Evolutionary conservation across 2,797 vertebrate genomes (phyloP).

Genomic region (Buphagus erythrorhynchus): DNA sequence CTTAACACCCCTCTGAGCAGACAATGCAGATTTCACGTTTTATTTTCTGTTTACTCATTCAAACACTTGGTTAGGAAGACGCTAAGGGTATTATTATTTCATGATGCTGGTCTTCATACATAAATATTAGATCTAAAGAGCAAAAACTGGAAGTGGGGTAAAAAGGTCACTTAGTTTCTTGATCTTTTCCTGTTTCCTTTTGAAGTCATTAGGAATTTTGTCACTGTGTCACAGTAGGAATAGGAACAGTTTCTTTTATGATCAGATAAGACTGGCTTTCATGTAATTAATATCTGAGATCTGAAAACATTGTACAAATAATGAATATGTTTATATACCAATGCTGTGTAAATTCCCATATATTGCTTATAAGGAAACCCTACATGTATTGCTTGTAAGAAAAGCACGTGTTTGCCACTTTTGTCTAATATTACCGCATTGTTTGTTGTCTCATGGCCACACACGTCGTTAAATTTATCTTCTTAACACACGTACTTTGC

Average conservation of each 20-base stretch:
- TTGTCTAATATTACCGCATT: background rate
- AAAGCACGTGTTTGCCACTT: background rate
- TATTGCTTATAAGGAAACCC: background rate
- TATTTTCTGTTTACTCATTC: background rate
- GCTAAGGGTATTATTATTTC: background rate
- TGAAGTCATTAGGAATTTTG: background rate
- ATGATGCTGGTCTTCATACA: background rate
- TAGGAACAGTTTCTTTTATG: background rate
- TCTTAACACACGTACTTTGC: background rate
- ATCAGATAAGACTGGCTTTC: background rate
- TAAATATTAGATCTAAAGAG: background rate
- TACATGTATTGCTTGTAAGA: background rate
- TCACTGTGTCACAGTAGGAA: background rate
- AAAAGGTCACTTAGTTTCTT: background rate
- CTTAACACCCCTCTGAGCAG: background rate
- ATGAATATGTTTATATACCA: background rate
- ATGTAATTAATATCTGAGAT: background rate
- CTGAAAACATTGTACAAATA: background rate
- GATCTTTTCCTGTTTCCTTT: background rate
- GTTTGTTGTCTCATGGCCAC: background rate
- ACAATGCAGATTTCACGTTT: background rate
- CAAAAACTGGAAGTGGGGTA: background rate
- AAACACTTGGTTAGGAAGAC: background rate
- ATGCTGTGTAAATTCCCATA: background rate
- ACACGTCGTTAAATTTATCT: background rate